These are phyloP conservation scores for Benitochromis conjunctus DNA, from an alignment of 2,113 vertebrate species.

Conservation along the genomic window DNA sequence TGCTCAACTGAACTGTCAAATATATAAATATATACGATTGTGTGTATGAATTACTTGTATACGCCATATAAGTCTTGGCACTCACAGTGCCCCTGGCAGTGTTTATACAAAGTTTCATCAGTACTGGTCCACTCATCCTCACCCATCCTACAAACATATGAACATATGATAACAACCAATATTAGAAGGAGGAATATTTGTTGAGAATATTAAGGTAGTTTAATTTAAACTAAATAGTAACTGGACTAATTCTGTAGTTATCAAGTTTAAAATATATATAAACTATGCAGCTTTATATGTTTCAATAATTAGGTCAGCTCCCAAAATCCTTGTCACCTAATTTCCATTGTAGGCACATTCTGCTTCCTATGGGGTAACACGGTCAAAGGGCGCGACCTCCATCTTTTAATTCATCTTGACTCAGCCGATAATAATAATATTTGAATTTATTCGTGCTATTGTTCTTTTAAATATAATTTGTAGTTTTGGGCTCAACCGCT, in stretches of 20 bases:
- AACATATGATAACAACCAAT: background rate
- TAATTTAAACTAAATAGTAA: background rate
- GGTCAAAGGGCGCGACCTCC: background rate
- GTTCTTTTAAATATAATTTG: constrained; percentile 30
- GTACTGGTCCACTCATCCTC: background rate
- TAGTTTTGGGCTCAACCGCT: background rate
- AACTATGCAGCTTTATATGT: background rate
- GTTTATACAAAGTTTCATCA: background rate
- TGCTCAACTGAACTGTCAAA: background rate
- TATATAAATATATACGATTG: background rate
- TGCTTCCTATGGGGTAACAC: background rate
- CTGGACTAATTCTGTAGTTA: background rate
- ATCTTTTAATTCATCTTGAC: background rate
- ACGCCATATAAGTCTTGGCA: background rate
- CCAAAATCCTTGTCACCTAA: background rate
- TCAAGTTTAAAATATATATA: background rate
- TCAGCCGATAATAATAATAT: background rate
- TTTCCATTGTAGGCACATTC: background rate
- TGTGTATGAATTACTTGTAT: background rate
- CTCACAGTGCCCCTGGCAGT: too few relatives aligned
- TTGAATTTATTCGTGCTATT: background rate
- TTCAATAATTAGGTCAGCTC: background rate
- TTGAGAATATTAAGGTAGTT: background rate
- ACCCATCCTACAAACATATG: too few relatives aligned
- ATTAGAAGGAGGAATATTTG: background rate